Evolutionary conservation across 2,888 invertebrate genomes (phyloP).

Genomic region (Ichneumoninae sp.): DNA sequence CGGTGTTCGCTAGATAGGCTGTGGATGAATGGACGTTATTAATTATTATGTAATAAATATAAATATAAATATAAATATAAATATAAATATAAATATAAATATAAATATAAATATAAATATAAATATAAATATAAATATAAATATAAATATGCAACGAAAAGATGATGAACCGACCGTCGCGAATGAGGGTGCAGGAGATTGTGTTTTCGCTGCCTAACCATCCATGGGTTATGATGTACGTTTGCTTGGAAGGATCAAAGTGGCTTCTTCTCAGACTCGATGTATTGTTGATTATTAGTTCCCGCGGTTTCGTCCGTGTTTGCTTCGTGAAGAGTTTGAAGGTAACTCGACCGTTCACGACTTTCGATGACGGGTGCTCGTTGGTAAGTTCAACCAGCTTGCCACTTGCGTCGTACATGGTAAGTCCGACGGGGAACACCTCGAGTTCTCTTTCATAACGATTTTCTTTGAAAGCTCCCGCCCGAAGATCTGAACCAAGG

Average conservation of each 20-base stretch:
- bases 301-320: background rate
- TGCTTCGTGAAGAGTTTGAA: constrained; percentile 5
- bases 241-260: background rate
- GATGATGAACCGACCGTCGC: constrained; percentile 16
- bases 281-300: background rate
- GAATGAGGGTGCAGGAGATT: background rate
- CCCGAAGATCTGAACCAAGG: background rate
- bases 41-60: too few relatives aligned
- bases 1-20: constrained; percentile 40
- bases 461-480: background rate
- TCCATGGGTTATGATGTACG: constrained; percentile 36
- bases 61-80: too few relatives aligned
- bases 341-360: background rate
- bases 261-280: background rate
- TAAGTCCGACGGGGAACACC: background rate
- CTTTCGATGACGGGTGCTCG: background rate
- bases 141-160: background rate
- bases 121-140: too few relatives aligned
- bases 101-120: too few relatives aligned
- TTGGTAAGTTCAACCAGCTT: background rate
- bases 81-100: too few relatives aligned
- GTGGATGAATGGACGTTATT: too few relatives aligned
- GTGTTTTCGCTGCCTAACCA: constrained; percentile 12
- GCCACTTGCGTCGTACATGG: background rate
- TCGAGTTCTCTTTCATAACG: background rate